Base-by-base conservation (phyloP, 2,113 vertebrate genomes). In the Falcunculus frontatus region DNA sequence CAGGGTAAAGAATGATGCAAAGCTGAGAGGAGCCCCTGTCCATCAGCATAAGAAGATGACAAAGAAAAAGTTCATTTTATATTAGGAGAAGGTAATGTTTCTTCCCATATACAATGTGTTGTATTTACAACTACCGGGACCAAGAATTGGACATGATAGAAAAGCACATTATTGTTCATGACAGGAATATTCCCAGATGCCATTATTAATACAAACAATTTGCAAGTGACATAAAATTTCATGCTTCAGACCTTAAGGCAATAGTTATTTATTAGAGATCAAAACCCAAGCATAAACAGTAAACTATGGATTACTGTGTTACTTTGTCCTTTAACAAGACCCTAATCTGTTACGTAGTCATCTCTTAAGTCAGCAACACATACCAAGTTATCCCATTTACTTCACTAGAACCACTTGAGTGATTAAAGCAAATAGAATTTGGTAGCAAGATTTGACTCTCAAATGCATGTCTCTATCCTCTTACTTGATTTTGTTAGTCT, bases 361-460 rank as follows among this genome's bases (percentile, higher is more conserved):
- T 74, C 37, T 78, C 62, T 75, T 68, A 79, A 78, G 2, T 49
- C 73, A 79, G 57, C 16, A 60, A 26, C 13, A 52, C 11, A 25
- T 30, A 39, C 39, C 68, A 52, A 64, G 44, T 89, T 92, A 84
- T 49, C 41, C 37, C 37, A 39, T 84, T 96, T 60, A 60, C 47
- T 90, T 89, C 69, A 52, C 19, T 81, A 57, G 63, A 86, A 90
- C 35, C 1, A 1, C 75, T 67, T 41, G 68, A 78, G 32, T 86
- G 42, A 74, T 75, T 88, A 80, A 95, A 88, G 33, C n/a, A 93
- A 94, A 84, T 49, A 70, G 42, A 91, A 81, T 55, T 85, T 46
- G 33, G 23, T 83, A 39, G 41, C 46, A 91, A 93, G 59, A 55
- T 85, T 70, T 74, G 59, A 47, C 62, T 91, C 19, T 2, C 57